Percentiles rank a stretch among this genome's conserved stretches.
Evolutionary conservation across 2,888 invertebrate genomes (phyloP).

Genomic region (Aporophyla lueneburgensis): DNA sequence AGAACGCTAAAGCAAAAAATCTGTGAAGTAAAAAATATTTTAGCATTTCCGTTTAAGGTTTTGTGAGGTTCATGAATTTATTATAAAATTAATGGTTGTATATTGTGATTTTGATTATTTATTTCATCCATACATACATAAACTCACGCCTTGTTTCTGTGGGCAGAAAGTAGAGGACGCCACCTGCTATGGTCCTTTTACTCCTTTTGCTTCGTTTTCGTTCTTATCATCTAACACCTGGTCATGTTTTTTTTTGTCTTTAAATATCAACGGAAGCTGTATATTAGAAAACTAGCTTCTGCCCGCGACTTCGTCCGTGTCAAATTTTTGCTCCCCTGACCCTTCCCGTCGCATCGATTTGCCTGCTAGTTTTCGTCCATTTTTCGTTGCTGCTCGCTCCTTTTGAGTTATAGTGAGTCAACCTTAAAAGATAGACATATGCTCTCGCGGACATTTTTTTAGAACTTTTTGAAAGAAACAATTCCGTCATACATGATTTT

Average conservation of each 20-base stretch:
- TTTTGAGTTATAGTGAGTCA: no score
- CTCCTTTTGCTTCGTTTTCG: background rate
- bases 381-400: no score
- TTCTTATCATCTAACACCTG: background rate
- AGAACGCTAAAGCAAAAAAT: background rate
- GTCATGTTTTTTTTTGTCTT: background rate
- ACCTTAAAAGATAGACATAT: no score
- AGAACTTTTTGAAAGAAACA: no score
- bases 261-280: slow-evolving; percentile 14
- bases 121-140: background rate
- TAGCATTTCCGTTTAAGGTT: no score
- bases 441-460: no score
- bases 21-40: background rate
- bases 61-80: background rate
- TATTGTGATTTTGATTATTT: background rate
- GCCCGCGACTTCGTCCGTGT: no score
- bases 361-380: no score
- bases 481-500: no score
- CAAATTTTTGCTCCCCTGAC: no score
- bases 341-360: no score
- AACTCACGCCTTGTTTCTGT: background rate
- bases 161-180: background rate
- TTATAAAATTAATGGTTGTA: background rate
- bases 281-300: no score
- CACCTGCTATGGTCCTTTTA: background rate